These are phyloP conservation scores for Cyrtodaria siliqua DNA, from an alignment of 2,888 invertebrate species.

Conservation along the genomic window DNA sequence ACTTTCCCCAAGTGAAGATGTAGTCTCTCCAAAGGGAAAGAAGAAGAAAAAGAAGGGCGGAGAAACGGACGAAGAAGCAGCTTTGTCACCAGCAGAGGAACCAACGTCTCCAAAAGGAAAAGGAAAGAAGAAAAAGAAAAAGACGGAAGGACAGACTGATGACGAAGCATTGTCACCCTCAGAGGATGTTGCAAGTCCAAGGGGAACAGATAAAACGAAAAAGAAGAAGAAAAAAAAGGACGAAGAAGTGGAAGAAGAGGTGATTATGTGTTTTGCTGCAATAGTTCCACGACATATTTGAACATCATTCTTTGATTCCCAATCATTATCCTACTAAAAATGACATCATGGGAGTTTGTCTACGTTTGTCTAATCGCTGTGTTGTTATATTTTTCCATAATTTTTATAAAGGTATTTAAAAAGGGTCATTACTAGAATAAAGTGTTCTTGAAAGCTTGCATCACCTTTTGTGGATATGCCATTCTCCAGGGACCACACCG, in stretches of 20 bases:
- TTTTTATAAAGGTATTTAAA: too few species aligned
- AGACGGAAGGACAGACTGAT: slow-evolving; percentile 46
- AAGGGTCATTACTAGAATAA: too few species aligned
- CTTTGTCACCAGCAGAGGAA: slow-evolving; percentile 43
- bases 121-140: slow-evolving; percentile 60
- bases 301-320: too few species aligned
- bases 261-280: too few species aligned
- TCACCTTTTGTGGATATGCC: too few species aligned
- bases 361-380: too few species aligned
- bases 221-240: slow-evolving; percentile 58
- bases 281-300: too few species aligned
- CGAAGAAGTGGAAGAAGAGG: slow-evolving; percentile 25
- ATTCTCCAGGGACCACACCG: too few species aligned
- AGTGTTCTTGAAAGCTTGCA: too few species aligned
- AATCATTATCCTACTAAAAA: too few species aligned
- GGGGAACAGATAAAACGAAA: slow-evolving; percentile 47
- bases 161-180: slow-evolving; percentile 38
- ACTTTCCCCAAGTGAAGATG: slow-evolving; percentile 32
- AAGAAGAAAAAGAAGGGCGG: slow-evolving; percentile 62
- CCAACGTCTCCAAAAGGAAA: slow-evolving; percentile 47
- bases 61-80: slow-evolving; percentile 49
- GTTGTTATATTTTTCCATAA: too few species aligned
- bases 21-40: slow-evolving; percentile 46
- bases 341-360: too few species aligned
- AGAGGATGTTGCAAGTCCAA: slow-evolving; percentile 22